Conservation (phyloP, 2,113 vertebrate genomes). For the Takifugu bimaculatus region DNA sequence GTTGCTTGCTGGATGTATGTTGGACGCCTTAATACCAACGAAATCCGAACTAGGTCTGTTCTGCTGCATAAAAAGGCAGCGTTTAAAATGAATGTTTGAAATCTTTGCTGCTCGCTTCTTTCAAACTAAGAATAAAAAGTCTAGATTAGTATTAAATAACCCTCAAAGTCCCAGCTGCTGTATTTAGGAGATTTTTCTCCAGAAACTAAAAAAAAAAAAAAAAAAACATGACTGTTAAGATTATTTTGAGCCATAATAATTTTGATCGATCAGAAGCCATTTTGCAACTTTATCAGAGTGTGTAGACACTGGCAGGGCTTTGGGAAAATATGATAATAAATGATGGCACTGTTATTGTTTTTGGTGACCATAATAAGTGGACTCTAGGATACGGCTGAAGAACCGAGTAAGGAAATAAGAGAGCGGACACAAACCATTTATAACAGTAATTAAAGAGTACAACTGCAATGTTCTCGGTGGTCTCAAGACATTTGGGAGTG, state of each 20-base stretch:
- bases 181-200: too few species aligned
- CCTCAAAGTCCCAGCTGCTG: too few species aligned
- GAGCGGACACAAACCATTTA: neutral
- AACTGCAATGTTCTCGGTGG: neutral
- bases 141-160: too few species aligned
- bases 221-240: constrained; percentile 24
- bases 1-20: too few species aligned
- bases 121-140: neutral
- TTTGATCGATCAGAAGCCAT: constrained; percentile 31
- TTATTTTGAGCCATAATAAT: constrained; percentile 38
- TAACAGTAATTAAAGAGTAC: constrained; percentile 13
- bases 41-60: too few species aligned
- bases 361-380: constrained; percentile 63
- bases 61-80: too few species aligned
- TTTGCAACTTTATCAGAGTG: constrained; percentile 56
- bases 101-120: constrained; percentile 12
- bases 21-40: too few species aligned
- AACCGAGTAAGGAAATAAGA: constrained; percentile 12
- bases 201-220: neutral
- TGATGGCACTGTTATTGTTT: constrained; percentile 65
- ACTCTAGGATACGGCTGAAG: constrained; percentile 41
- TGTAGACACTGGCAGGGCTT: constrained; percentile 35
- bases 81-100: constrained; percentile 6
- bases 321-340: constrained; percentile 61
- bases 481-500: neutral